A percentile compares a stretch with the other conserved stretches of the same genome.
phyloP scores from a whole-genome alignment of 2,797 vertebrate genomes.

The Poeciliopsis presidionis region DNA sequence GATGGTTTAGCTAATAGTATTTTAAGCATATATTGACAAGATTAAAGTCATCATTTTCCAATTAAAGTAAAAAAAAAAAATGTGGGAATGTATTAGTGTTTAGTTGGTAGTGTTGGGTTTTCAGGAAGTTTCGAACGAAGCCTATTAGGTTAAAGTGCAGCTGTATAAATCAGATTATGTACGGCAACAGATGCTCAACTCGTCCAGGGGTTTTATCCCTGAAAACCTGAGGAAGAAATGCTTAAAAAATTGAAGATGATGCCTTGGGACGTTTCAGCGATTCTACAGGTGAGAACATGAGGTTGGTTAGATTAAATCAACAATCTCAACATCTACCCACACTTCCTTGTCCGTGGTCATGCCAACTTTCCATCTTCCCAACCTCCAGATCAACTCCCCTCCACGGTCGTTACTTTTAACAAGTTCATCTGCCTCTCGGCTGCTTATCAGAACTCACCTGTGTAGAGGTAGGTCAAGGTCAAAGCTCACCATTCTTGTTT shows the following conservation, averaged over 20 bases:
- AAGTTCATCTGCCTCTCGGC: neutral
- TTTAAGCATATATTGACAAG: neutral
- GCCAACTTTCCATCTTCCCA: neutral
- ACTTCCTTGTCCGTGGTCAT: neutral
- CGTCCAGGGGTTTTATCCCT: neutral
- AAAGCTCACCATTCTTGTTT: constrained; percentile 37
- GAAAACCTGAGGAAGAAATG: neutral
- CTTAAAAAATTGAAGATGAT: neutral
- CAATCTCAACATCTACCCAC: neutral
- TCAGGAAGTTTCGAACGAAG: neutral
- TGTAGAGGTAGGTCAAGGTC: constrained; percentile 16
- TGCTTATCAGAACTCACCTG: constrained; percentile 51
- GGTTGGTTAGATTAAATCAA: neutral
- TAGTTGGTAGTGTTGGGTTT: neutral
- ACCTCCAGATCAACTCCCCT: neutral
- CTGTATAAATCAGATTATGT: neutral
- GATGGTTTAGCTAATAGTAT: neutral
- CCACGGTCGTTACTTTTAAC: neutral
- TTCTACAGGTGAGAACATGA: neutral
- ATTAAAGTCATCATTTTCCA: neutral
- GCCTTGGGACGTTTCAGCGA: neutral
- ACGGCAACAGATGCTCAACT: neutral
- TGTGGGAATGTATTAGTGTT: neutral
- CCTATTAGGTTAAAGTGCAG: neutral
- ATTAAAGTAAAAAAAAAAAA: neutral